Evolutionary conservation across 2,797 vertebrate genomes (phyloP).

Genomic region (Cossypha dichroa): DNA sequence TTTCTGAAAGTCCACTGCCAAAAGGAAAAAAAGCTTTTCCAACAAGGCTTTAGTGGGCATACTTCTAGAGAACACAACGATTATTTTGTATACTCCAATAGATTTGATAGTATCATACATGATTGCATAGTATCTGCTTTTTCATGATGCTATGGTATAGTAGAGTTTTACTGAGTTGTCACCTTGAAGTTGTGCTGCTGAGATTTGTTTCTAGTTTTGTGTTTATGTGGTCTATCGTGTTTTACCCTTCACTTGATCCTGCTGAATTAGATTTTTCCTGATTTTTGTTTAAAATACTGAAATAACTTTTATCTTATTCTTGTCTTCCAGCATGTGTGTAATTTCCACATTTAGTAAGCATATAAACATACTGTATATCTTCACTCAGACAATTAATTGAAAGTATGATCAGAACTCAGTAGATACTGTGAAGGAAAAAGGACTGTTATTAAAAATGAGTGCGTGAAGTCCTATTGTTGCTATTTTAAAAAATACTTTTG

Average conservation of each 20-base stretch:
- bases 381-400: background rate
- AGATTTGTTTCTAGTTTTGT: background rate
- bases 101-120: fast-evolving
- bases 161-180: background rate
- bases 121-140: background rate
- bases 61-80: background rate
- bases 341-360: background rate
- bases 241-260: background rate
- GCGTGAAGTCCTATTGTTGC: background rate
- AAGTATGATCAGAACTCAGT: background rate
- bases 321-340: background rate
- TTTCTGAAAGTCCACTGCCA: background rate
- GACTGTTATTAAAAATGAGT: background rate
- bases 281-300: background rate
- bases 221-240: fast-evolving
- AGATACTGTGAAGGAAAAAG: background rate
- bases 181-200: background rate
- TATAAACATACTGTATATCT: background rate
- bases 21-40: background rate
- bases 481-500: background rate
- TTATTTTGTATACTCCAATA: background rate
- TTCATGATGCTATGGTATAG: background rate
- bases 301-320: background rate
- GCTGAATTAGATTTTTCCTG: background rate
- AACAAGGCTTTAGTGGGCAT: background rate